These are phyloP conservation scores for Poecilia gillii DNA, from an alignment of 2,797 vertebrate genomes.

Conservation along the genomic window DNA sequence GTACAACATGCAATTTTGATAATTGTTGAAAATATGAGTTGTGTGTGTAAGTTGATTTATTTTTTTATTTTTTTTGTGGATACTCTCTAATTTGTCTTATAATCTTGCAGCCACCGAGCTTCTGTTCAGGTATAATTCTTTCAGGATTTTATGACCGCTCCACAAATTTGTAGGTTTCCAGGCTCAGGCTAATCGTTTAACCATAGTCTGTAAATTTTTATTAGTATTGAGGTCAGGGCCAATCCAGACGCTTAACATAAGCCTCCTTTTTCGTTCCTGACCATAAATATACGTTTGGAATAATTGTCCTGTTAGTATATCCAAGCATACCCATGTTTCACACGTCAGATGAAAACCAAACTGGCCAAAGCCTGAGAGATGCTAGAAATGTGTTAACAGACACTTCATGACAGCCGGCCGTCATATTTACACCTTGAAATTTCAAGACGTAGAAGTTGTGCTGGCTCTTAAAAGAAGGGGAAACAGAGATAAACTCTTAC, in stretches of 20 bases:
- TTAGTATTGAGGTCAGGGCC: neutral
- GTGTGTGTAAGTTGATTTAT: neutral
- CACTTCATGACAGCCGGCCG: too few species aligned
- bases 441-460: too few species aligned
- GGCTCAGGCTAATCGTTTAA: neutral
- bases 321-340: neutral
- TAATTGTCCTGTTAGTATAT: neutral
- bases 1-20: neutral
- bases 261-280: neutral
- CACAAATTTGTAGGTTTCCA: neutral
- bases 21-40: neutral
- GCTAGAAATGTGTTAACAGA: too few species aligned
- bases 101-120: neutral
- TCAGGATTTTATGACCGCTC: neutral
- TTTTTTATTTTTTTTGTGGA: too few species aligned
- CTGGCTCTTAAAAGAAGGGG: too few species aligned
- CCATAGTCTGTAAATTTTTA: neutral
- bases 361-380: neutral
- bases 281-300: neutral
- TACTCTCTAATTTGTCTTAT: neutral
- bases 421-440: too few species aligned
- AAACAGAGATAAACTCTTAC: too few species aligned
- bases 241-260: neutral
- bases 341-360: neutral
- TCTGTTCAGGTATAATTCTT: neutral